phyloP scores from a whole-genome alignment of 2,113 vertebrate genomes.

The Bungarus multicinctus region DNA sequence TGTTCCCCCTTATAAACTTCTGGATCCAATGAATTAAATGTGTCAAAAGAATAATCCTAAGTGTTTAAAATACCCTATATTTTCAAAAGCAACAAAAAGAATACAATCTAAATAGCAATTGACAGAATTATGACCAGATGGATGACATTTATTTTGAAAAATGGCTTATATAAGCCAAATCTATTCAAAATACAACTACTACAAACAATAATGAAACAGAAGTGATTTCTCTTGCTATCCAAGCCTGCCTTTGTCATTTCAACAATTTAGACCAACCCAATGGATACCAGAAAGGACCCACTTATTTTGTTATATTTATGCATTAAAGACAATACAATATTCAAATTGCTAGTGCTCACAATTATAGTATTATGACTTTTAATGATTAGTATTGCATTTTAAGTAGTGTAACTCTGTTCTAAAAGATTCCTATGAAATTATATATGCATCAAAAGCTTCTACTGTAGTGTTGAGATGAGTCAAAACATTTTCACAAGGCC shows the following conservation, averaged over 20 bases:
- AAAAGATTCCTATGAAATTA: background rate
- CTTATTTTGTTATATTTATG: background rate
- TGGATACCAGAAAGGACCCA: background rate
- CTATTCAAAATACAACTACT: conserved; percentile 13
- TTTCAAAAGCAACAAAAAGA: background rate
- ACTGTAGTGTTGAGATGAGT: background rate
- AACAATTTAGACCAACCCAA: background rate
- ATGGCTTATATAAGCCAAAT: background rate
- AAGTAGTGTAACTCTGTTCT: background rate
- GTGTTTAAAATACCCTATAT: background rate
- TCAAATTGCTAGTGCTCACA: background rate
- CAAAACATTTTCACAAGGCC: background rate
- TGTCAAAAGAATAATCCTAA: background rate
- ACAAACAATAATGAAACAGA: conserved; percentile 34
- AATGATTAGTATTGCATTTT: background rate
- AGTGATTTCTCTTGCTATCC: conserved; percentile 65
- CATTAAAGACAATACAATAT: background rate
- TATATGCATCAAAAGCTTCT: background rate
- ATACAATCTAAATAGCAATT: background rate
- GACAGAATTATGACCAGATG: conserved; percentile 15
- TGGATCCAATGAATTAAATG: background rate
- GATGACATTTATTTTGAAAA: conserved; percentile 12
- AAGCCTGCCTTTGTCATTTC: background rate
- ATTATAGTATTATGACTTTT: background rate
- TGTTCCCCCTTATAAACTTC: background rate